Conservation (phyloP, 2,797 vertebrate species). For the Craterocephalus amniculus region DNA sequence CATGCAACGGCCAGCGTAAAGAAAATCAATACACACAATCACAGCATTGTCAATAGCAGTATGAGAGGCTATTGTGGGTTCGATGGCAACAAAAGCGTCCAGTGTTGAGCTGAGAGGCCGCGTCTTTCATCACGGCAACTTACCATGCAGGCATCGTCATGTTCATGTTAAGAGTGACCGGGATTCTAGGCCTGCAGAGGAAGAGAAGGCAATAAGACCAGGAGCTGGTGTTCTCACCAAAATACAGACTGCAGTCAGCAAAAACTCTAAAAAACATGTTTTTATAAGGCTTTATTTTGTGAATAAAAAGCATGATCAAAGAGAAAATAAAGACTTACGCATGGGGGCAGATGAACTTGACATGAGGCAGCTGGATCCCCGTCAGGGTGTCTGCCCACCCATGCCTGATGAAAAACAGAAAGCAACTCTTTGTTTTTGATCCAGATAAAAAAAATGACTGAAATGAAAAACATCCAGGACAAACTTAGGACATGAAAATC, state of each 20-base stretch:
- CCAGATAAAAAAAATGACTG: conserved; percentile 12
- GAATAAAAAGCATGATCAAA: conserved; percentile 9
- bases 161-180: conserved; percentile 96
- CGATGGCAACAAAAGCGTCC: conserved; percentile 54
- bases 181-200: conserved; percentile 87
- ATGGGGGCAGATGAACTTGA: conserved; percentile 98
- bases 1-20: conserved; percentile 34
- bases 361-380: conserved; percentile 89
- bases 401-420: conserved; percentile 82
- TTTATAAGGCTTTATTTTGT: background rate
- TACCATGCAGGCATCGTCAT: conserved; percentile 94
- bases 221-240: conserved; percentile 8
- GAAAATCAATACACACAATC: conserved; percentile 51
- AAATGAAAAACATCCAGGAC: background rate
- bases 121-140: conserved; percentile 71
- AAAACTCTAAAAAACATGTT: background rate
- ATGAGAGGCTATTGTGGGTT: conserved; percentile 48
- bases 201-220: conserved; percentile 3
- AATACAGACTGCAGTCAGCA: background rate
- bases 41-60: conserved; percentile 47
- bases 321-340: conserved; percentile 85
- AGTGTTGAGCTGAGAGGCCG: conserved; percentile 44
- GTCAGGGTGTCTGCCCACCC: conserved; percentile 93
- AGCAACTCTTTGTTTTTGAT: conserved; percentile 38
- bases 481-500: background rate